Percentiles rank a stretch among this genome's conserved stretches.
phyloP scores from a whole-genome alignment of 2,797 vertebrate species.

The Discoglossus pictus region DNA sequence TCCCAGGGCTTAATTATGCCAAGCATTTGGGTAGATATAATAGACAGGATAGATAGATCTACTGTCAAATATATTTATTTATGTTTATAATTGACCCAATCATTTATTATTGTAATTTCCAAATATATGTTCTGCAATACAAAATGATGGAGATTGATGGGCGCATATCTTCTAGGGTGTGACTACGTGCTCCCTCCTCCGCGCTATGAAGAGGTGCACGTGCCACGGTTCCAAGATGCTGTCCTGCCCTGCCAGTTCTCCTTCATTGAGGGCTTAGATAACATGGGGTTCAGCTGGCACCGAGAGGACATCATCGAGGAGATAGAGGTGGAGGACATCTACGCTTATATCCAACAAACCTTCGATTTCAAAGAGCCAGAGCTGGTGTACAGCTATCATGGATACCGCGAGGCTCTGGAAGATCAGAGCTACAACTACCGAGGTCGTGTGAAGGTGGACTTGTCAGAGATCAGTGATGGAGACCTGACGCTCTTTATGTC shows the following conservation, averaged over 20 bases:
- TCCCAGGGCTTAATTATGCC: no score
- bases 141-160: no score
- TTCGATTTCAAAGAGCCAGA: slow-evolving; percentile 59
- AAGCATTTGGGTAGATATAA: no score
- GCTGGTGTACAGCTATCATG: slow-evolving; percentile 56
- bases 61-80: no score
- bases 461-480: slow-evolving; percentile 54
- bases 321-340: slow-evolving; percentile 55
- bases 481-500: slow-evolving; percentile 52
- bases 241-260: slow-evolving; percentile 54
- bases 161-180: slow-evolving; percentile 3
- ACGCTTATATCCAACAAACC: slow-evolving; percentile 53
- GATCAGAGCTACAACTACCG: slow-evolving; percentile 55
- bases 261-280: slow-evolving; percentile 56
- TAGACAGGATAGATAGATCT: no score
- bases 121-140: no score
- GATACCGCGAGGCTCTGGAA: slow-evolving; percentile 54
- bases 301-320: slow-evolving; percentile 61
- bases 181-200: slow-evolving; percentile 34
- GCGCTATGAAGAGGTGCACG: slow-evolving; percentile 22
- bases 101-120: no score
- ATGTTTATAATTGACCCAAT: no score
- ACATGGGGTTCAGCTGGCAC: slow-evolving; percentile 58
- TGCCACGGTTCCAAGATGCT: slow-evolving; percentile 45
- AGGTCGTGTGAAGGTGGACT: slow-evolving; percentile 54